A percentile compares a stretch with the other conserved stretches of the same genome.
Evolutionary conservation across 2,113 vertebrate species (phyloP).

Genomic region (Mandrillus leucophaeus): DNA sequence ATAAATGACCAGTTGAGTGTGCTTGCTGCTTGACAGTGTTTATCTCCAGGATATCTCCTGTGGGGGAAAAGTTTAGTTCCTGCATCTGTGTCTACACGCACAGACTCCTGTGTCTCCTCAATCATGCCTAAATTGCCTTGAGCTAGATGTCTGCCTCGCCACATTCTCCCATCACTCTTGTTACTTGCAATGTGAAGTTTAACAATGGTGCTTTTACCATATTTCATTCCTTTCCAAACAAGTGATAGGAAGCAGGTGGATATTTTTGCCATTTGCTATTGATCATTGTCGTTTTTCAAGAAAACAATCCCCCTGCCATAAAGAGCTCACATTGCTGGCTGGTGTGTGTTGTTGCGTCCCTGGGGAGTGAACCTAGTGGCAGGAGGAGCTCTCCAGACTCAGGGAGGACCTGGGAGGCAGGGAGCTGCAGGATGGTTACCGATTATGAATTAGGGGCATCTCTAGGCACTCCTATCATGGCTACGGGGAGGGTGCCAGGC

Average conservation of each 20-base stretch:
- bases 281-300: neutral
- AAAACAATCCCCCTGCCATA: neutral
- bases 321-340: neutral
- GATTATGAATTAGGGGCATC: neutral
- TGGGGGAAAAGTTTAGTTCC: neutral
- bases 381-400: neutral
- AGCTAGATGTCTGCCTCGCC: neutral
- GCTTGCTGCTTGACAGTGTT: neutral
- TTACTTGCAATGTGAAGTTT: neutral
- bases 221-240: neutral
- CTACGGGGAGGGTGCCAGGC: too few relatives aligned
- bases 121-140: neutral
- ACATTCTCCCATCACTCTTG: neutral
- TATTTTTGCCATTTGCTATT: neutral
- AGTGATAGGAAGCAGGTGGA: neutral
- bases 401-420: too few relatives aligned
- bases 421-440: neutral
- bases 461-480: neutral
- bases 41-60: neutral
- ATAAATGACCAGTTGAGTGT: neutral
- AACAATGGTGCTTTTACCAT: neutral
- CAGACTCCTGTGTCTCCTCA: neutral
- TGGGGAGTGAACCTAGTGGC: accelerated
- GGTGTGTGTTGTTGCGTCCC: too few relatives aligned
- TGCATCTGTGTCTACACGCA: neutral